A percentile compares a stretch with the other conserved stretches of the same genome.
These are phyloP conservation scores for Dromius quadrimaculatus DNA, from an alignment of 2,888 invertebrate species.

Conservation along the genomic window DNA sequence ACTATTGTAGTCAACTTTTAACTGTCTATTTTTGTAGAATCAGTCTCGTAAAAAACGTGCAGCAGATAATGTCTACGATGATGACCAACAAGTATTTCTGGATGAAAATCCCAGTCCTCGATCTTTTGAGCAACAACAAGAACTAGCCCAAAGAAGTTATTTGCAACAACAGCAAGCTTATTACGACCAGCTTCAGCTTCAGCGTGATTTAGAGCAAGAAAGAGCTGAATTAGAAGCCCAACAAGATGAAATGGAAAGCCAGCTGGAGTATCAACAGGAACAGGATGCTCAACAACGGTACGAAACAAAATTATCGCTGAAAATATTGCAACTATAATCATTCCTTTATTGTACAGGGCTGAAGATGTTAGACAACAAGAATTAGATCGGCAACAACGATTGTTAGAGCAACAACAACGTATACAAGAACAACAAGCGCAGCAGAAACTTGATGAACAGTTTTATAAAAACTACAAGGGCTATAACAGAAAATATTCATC, in stretches of 20 bases:
- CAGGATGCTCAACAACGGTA: conserved; percentile 20
- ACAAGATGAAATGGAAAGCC: conserved; percentile 31
- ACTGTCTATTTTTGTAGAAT: no score
- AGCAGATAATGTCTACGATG: not conserved
- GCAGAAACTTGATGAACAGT: conserved; percentile 8
- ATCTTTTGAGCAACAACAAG: conserved; percentile 1
- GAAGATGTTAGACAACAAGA: conserved; percentile 3
- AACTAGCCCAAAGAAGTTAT: conserved; percentile 1
- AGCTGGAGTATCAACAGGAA: conserved; percentile 21
- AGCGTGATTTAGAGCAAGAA: conserved; percentile 8
- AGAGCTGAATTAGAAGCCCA: conserved; percentile 11
- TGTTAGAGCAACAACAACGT: not conserved
- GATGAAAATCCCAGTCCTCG: conserved; percentile 8
- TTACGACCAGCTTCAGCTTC: not conserved
- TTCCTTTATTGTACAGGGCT: conserved; percentile 1
- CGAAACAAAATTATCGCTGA: not conserved
- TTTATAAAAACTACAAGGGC: not conserved
- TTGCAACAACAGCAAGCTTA: conserved; percentile 8
- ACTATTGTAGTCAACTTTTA: no score
- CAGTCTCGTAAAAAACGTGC: conserved; percentile 12
- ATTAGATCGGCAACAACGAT: conserved; percentile 14
- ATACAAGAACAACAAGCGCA: conserved; percentile 8
- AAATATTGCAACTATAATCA: not conserved
- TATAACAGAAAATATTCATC: not conserved
- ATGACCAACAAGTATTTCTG: not conserved